Conservation (phyloP, 2,797 vertebrate genomes). For the Coregonus sp. region DNA sequence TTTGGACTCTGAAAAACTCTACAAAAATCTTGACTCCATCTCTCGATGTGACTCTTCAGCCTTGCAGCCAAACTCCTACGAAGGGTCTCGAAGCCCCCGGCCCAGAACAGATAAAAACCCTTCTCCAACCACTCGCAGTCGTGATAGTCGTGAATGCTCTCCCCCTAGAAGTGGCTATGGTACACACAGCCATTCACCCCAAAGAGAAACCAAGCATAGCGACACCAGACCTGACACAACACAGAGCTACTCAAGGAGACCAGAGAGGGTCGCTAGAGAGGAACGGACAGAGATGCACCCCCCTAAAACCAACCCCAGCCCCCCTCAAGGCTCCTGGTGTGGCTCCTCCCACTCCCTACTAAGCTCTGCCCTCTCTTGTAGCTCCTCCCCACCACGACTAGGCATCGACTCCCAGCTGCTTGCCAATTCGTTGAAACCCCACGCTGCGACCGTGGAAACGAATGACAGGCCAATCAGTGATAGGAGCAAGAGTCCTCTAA, state of each 20-base stretch:
- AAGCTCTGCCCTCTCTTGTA: conserved; percentile 56
- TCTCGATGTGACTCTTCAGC: conserved; percentile 63
- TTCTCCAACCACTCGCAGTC: conserved; percentile 43
- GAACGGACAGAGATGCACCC: background rate
- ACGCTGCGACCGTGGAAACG: conserved; percentile 42
- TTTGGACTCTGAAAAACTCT: conserved; percentile 78
- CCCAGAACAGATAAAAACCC: conserved; percentile 58
- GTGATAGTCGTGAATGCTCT: conserved; percentile 67
- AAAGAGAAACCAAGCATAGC: conserved; percentile 44
- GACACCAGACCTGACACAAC: conserved; percentile 44
- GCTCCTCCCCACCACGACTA: conserved; percentile 53
- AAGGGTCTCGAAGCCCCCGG: conserved; percentile 52
- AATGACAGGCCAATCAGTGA: conserved; percentile 46
- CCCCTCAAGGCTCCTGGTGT: conserved; percentile 70
- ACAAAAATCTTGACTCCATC: conserved; percentile 76
- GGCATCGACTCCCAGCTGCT: conserved; percentile 37
- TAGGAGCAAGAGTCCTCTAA: conserved; percentile 69
- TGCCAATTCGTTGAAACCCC: conserved; percentile 36
- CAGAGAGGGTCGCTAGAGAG: background rate
- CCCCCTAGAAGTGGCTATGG: conserved; percentile 58
- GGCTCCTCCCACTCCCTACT: conserved; percentile 69
- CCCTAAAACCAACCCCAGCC: conserved; percentile 46
- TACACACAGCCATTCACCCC: conserved; percentile 49
- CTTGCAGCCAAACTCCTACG: conserved; percentile 48
- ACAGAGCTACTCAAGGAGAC: conserved; percentile 25